Base-by-base conservation (phyloP, 1,140 invertebrate genomes). In the Rhagoletis zephyria region DNA sequence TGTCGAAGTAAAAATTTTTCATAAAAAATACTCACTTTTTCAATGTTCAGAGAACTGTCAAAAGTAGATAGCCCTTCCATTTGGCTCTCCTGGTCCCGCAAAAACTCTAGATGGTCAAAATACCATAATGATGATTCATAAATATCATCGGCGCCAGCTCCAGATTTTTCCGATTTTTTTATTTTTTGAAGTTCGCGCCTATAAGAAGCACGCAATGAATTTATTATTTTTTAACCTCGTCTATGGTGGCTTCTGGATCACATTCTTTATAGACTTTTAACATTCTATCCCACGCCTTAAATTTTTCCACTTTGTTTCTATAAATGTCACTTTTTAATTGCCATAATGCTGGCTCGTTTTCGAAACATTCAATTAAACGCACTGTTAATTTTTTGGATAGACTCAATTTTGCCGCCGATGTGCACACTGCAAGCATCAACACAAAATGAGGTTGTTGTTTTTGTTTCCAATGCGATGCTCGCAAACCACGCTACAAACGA, bases 371-470 rank as follows among this genome's bases (percentile, higher is more conserved):
- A 45, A 81, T 59, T 16, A 81, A 48, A 10, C 42, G n/a, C 42
- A 40, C 74, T 16, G 9, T 16, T 40, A 81, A 40, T 87, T 87
- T 94, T 94, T 81, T 5, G 10, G 5, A 7, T 5, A 56, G 6
- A 14, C 16, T 65, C 64, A 65, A 10, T 19, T 14, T 65, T 65
- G 7, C 16, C 64, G 59, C 59, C 51, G 1, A 56, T 56, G 51
- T 3, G 10, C 51, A 56, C 51, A 56, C 51, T 56, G 5, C 51
- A 56, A 56, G 51, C 51, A 56, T 56, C 51, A 56, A 56, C 51
- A 56, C 10, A 2, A 56, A 56, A 5, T 56, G 51, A 56, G 51
- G 51, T 10, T 7, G 51, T 56, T 56, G 51, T 56, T 56, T 56
- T 56, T 56, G 51, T 56, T 56, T 56, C 10, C 51, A 56, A 56